Base-by-base conservation (phyloP, 2,888 invertebrate species). In the Macaria liturata region DNA sequence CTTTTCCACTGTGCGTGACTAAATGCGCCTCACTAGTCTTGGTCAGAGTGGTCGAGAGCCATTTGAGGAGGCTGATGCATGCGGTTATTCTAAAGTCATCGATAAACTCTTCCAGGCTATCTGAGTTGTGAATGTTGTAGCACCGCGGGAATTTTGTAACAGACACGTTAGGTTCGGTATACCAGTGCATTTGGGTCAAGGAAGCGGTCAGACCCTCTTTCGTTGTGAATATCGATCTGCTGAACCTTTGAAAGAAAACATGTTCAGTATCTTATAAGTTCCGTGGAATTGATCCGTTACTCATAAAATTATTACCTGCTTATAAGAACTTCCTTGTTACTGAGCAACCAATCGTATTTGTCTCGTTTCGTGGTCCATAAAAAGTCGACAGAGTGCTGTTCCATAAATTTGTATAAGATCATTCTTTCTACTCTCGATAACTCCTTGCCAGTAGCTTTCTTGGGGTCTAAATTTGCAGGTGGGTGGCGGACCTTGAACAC, bases 51-150 rank as follows among this genome's bases (percentile, higher is more conserved):
- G 93, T 91, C 0, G 95, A 93, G 51, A 98, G 89, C 94, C 96
- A 96, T 81, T 97, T 96, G 44, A 98, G 87, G 48, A 97, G 89
- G 66, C 96, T 95, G 69, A 97, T 94, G 79, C 98, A 98, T 1
- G 98, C 96, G 0, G 98, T 98, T 67, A 97, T 91, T 75, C 97
- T 95, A 79, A 96, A 98, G 85, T 98, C 98, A 63, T 98, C 97
- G 61, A 97, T 92, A 76, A 97, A 97, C 59, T 96, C 95, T 71
- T 94, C 94, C 75, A 96, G 93, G 77, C 97, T 97, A 66, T 97
- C 97, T 0, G 95, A 94, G 76, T 95, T 95, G 78, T 96, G 95
- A 66, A 97, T 94, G 84, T 95, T 95, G 86, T 97, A 98, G 80
- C 97, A 97, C 39, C 98, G 94, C 0, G 98, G 98, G 81, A 97